Conservation (phyloP, 2,113 vertebrate genomes). For the Pitta sordida region DNA sequence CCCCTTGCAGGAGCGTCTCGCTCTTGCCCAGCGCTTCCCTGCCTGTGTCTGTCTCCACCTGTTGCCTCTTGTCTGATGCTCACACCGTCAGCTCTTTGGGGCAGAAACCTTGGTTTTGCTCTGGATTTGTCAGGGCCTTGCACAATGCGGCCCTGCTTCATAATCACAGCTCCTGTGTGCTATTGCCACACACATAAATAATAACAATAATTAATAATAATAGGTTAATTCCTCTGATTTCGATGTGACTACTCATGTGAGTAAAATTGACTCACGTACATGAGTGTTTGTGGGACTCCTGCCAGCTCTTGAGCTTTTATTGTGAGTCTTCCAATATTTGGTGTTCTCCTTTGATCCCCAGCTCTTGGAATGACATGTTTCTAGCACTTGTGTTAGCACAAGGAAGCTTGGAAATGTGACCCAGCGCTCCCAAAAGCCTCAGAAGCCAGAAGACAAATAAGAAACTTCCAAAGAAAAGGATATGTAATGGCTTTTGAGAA, state of each 20-base stretch:
- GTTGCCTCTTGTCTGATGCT: conserved; percentile 4
- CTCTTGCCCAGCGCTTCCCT: background rate
- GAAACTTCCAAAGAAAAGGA: background rate
- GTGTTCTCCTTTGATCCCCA: conserved; percentile 51
- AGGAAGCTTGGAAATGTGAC: conserved; percentile 28
- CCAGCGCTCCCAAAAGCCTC: background rate
- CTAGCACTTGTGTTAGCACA: conserved; percentile 1
- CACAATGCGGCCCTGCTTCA: conserved; percentile 1
- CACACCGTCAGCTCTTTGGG: conserved; percentile 24
- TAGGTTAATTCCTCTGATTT: conserved; percentile 55
- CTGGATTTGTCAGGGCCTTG: background rate
- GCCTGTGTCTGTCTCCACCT: conserved; percentile 27
- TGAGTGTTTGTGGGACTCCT: background rate
- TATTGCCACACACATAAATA: conserved; percentile 58
- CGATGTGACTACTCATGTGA: conserved; percentile 54
- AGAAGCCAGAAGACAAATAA: background rate
- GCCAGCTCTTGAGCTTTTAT: conserved; percentile 48
- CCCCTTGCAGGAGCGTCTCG: background rate
- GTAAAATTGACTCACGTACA: conserved; percentile 46
- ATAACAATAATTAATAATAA: conserved; percentile 65
- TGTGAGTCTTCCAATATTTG: conserved; percentile 55
- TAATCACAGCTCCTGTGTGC: background rate
- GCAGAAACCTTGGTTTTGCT: conserved; percentile 26
- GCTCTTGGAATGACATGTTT: conserved; percentile 51
- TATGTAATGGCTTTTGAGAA: background rate